phyloP scores from a whole-genome alignment of 2,888 invertebrate species.

The Griposia aprilina region DNA sequence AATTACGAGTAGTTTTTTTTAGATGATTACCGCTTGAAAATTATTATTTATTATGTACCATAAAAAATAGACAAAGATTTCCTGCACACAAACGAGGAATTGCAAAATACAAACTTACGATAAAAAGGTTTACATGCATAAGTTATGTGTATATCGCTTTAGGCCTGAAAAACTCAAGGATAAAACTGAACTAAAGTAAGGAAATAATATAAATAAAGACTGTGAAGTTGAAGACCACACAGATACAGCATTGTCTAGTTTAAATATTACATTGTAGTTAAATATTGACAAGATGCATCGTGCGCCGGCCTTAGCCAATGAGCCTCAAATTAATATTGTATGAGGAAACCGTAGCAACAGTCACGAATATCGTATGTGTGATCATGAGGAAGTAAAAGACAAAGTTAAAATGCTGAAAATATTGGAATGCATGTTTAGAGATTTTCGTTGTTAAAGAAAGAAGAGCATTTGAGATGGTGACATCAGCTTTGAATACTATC shows the following conservation, averaged over 20 bases:
- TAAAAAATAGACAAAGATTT: too few species aligned
- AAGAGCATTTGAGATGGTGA: not conserved
- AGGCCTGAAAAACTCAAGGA: slow-evolving; percentile 26
- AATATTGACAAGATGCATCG: slow-evolving; percentile 46
- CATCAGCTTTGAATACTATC: not conserved
- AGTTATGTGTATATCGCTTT: slow-evolving; percentile 27
- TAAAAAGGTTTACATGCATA: slow-evolving; percentile 48
- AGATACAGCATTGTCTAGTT: slow-evolving; percentile 6
- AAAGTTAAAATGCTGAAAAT: not conserved
- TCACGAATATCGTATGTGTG: slow-evolving; percentile 33
- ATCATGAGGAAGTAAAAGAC: slow-evolving; percentile 6
- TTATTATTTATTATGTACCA: too few species aligned
- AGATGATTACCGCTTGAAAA: too few species aligned
- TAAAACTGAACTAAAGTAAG: slow-evolving; percentile 2
- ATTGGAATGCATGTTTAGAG: not conserved
- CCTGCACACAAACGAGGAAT: not conserved
- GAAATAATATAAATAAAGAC: slow-evolving; percentile 2
- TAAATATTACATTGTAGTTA: slow-evolving; percentile 38
- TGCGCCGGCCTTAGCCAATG: slow-evolving; percentile 28
- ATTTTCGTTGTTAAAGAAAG: not conserved
- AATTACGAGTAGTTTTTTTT: too few species aligned
- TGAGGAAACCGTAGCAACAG: slow-evolving; percentile 21
- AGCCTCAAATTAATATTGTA: slow-evolving; percentile 43
- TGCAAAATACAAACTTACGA: slow-evolving; percentile 7
- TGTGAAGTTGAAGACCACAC: not conserved